Evolutionary conservation across 2,888 invertebrate species (phyloP).

Genomic region (Microplitis manilae): DNA sequence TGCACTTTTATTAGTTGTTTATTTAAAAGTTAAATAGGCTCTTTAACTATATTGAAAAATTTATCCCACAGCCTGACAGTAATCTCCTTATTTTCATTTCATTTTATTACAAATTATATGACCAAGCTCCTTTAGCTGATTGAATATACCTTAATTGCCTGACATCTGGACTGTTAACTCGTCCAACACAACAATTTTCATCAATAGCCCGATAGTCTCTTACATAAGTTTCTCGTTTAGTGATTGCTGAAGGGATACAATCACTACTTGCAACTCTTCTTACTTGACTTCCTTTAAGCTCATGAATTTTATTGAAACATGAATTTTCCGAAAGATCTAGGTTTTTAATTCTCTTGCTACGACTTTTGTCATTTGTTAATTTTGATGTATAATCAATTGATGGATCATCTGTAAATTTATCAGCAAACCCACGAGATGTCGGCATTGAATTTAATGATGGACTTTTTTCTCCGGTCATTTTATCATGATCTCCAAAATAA

Average conservation of each 20-base stretch:
- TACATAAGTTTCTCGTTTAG: slow-evolving; percentile 48
- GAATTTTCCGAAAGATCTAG: slow-evolving; percentile 31
- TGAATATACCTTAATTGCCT: slow-evolving; percentile 59
- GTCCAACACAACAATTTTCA: slow-evolving; percentile 41
- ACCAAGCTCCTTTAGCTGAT: slow-evolving; percentile 66
- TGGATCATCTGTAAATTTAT: slow-evolving; percentile 1
- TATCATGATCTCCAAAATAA: slow-evolving; percentile 41
- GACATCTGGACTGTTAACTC: slow-evolving; percentile 9
- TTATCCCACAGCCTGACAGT: slow-evolving; percentile 10
- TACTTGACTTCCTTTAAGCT: slow-evolving; percentile 54
- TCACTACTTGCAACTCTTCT: slow-evolving; percentile 62
- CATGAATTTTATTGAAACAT: slow-evolving; percentile 29
- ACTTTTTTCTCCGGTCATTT: background rate
- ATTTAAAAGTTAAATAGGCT: background rate
- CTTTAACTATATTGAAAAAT: background rate
- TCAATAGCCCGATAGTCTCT: slow-evolving; percentile 57
- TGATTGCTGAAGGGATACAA: slow-evolving; percentile 56
- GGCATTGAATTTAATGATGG: background rate
- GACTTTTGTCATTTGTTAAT: background rate
- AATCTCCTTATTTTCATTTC: background rate
- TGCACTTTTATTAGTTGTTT: background rate
- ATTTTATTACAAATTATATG: slow-evolving; percentile 60
- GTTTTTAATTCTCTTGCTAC: slow-evolving; percentile 22
- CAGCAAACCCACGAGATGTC: background rate
- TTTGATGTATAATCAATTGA: background rate